Conservation (phyloP, 1,140 invertebrate species). For the Marisa cornuarietis region DNA sequence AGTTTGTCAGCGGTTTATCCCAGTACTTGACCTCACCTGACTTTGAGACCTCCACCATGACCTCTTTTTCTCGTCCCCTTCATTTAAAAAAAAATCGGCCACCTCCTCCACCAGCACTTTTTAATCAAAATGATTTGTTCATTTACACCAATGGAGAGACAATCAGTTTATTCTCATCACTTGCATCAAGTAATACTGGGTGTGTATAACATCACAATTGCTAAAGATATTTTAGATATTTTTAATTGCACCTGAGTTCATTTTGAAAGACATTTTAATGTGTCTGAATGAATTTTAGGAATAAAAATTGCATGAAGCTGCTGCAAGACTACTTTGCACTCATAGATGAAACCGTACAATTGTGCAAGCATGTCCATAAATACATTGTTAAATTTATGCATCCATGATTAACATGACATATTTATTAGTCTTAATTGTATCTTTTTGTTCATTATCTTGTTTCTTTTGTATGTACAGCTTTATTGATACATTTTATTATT, state of each 20-base stretch:
- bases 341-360: too few relatives aligned
- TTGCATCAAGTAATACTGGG: conserved; percentile 5
- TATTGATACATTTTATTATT: background rate
- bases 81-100: conserved; percentile 1
- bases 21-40: conserved; percentile 60
- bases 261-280: too few relatives aligned
- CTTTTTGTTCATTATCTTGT: background rate
- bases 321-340: too few relatives aligned
- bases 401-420: too few relatives aligned
- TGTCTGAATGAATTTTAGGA: too few relatives aligned
- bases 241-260: too few relatives aligned
- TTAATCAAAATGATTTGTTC: background rate
- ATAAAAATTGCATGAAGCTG: too few relatives aligned
- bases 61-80: background rate
- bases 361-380: too few relatives aligned
- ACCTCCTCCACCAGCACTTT: background rate
- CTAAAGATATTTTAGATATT: too few relatives aligned
- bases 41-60: background rate
- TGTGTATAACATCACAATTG: background rate
- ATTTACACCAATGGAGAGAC: background rate
- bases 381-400: too few relatives aligned
- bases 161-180: conserved; percentile 11
- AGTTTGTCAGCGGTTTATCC: conserved; percentile 74
- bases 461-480: background rate
- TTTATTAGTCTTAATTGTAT: too few relatives aligned